Conservation (phyloP, 2,797 vertebrate species). For the Halcyon badia region DNA sequence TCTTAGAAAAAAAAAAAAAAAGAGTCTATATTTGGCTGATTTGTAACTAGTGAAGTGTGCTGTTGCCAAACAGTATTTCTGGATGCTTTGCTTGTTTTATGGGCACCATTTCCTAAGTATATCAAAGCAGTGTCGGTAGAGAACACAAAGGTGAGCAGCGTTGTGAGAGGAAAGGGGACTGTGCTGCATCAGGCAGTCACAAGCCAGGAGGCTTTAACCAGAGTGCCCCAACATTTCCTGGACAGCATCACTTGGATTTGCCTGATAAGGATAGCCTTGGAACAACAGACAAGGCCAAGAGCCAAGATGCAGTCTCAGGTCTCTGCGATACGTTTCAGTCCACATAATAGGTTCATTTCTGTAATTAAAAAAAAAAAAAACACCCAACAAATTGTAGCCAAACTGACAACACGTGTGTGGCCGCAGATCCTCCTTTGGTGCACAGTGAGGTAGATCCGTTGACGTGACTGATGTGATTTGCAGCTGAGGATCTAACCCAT, state of each 20-base stretch:
- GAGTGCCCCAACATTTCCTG: neutral
- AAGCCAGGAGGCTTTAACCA: neutral
- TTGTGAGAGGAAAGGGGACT: neutral
- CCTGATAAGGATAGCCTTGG: neutral
- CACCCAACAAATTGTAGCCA: neutral
- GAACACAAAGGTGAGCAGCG: neutral
- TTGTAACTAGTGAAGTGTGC: neutral
- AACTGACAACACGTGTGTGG: neutral
- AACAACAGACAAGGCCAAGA: neutral
- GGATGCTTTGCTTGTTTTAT: neutral
- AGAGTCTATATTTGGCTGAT: neutral
- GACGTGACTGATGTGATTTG: slow-evolving; percentile 23
- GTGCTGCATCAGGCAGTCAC: neutral
- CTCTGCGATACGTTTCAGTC: neutral
- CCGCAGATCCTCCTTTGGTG: rapidly evolving
- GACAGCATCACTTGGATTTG: neutral
- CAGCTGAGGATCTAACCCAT: slow-evolving; percentile 52
- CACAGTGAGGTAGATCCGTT: neutral
- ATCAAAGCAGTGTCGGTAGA: neutral
- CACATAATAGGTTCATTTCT: neutral
- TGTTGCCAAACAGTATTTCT: neutral
- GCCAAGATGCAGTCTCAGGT: neutral
- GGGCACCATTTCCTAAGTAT: neutral
- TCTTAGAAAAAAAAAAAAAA: neutral
- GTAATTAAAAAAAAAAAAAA: neutral